phyloP scores from a whole-genome alignment of 1,140 invertebrate species.

The Theocolax elegans region DNA sequence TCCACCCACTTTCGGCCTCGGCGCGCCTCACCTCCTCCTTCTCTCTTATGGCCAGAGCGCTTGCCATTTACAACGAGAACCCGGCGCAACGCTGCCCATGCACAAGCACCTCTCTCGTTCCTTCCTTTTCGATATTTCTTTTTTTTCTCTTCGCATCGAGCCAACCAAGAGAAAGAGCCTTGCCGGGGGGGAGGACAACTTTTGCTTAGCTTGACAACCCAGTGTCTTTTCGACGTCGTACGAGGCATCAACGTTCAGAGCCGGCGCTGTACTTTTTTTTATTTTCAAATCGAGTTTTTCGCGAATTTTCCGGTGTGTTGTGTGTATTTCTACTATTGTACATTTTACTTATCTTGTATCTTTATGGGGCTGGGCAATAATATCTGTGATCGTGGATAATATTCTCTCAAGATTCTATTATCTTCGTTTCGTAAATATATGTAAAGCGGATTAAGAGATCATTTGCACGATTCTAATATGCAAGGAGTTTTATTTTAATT shows the following conservation, averaged over 20 bases:
- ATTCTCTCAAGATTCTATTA: no score
- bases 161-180: slow-evolving; percentile 17
- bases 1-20: slow-evolving; percentile 67
- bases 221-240: slow-evolving; percentile 21
- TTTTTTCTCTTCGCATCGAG: background rate
- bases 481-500: no score
- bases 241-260: background rate
- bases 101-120: background rate
- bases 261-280: background rate
- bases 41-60: slow-evolving; percentile 39
- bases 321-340: no score
- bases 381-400: no score
- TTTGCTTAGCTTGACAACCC: background rate
- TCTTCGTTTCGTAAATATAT: no score
- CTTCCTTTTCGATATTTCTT: background rate
- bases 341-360: background rate
- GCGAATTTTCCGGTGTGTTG: no score
- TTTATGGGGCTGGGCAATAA: no score
- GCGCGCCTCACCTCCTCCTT: slow-evolving; percentile 43
- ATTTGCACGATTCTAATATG: no score
- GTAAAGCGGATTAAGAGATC: no score
- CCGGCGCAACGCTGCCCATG: background rate
- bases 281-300: background rate
- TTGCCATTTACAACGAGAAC: background rate
- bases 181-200: background rate